Percentiles rank a stretch among this genome's conserved stretches.
Evolutionary conservation across 35 echinoderm and acorn worm species (phyloP).

Genomic region (Acanthaster planci): DNA sequence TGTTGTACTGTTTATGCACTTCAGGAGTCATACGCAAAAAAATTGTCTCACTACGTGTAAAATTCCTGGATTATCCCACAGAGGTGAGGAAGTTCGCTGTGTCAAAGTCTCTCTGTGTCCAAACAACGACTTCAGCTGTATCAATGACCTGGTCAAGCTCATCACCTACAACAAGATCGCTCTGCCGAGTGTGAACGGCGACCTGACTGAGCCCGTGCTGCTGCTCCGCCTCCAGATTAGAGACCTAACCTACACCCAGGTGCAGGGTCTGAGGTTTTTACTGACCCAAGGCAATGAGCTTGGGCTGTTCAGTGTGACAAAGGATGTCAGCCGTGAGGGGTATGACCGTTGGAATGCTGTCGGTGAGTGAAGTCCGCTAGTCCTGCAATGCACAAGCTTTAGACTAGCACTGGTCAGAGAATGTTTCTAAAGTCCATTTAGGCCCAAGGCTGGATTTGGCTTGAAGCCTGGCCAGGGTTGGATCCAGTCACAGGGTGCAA

Average conservation of each 20-base stretch:
- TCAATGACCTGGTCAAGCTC: slow-evolving; percentile 5
- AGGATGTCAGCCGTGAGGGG: not conserved
- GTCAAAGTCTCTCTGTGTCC: not conserved
- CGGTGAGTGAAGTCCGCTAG: no score
- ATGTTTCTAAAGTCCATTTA: no score
- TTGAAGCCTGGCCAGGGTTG: no score
- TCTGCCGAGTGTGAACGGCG: not conserved
- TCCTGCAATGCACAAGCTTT: no score
- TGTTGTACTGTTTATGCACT: no score
- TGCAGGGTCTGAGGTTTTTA: not conserved
- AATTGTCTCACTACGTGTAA: no score
- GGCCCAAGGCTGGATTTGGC: no score
- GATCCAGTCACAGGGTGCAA: no score
- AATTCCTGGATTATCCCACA: not conserved
- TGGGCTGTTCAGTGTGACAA: not conserved
- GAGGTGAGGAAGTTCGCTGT: not conserved
- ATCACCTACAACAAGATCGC: slow-evolving; percentile 23
- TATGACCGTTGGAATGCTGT: no score
- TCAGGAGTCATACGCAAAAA: no score
- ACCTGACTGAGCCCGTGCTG: not conserved
- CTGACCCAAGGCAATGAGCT: slow-evolving; percentile 16
- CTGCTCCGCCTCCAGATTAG: not conserved
- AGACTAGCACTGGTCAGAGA: no score
- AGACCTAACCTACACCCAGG: not conserved
- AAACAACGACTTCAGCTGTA: slow-evolving; percentile 8